Base-by-base conservation (phyloP, 2,797 vertebrate genomes). In the Fratercula arctica region DNA sequence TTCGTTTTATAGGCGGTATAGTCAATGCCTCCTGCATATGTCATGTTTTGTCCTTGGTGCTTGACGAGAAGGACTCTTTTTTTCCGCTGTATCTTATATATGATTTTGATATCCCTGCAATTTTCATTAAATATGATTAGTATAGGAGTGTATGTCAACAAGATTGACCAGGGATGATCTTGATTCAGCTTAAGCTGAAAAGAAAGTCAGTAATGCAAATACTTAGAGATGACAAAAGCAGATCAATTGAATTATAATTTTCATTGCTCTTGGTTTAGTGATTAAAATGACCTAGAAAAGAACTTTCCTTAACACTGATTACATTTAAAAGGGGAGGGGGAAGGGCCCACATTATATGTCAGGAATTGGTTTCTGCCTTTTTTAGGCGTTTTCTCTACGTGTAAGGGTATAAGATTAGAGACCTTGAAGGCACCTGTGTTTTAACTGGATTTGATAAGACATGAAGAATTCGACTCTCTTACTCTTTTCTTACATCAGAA, bases 81-180 rank as follows among this genome's bases (percentile, higher is more conserved):
- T 41, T 28, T 5, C 7, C 13, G 10, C 35, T 54, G 9, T 45
- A 41, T 59, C 46, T 48, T 66, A n/a, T 12, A 85, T 82, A 69
- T 63, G 24, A 53, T 76, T 92, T 91, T 57, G 25, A 77, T 76
- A 79, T 28, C 63, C 50, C 56, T 85, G 56, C 56, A 90, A 69
- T 91, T 90, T 93, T 93, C 73, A 95, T 93, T 88, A 92, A 73
- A 80, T 80, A 23, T 68, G 48, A 91, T 91, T 93, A 94, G 79
- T 4, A 56, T 43, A 88, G 46, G 66, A 76, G 61, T 39, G 46
- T 24, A 35, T 82, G 79, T 87, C 87, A 95, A 95, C 63, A 70
- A 69, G 86, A 92, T 67, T 90, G 85, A 77, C 83, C 91, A 81
- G 43, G n/a, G 54, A 56, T 88, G 92, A 88, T 91, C 85, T 87